These are phyloP conservation scores for Stratiomys singularior DNA, from an alignment of 2,888 invertebrate species.

Conservation along the genomic window DNA sequence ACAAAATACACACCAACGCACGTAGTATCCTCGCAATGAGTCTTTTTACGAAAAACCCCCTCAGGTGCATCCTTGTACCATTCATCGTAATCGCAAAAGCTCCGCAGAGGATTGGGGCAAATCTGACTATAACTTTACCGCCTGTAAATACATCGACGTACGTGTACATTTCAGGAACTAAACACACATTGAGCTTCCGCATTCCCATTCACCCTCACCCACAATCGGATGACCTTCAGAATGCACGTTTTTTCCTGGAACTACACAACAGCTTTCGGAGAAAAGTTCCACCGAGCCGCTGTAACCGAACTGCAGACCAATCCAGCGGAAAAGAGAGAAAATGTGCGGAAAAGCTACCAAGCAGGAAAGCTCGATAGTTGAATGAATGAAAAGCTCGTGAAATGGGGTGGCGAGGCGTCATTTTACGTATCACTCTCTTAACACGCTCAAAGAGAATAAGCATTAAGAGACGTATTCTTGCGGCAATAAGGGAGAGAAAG, in stretches of 20 bases:
- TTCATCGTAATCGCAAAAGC: constrained; percentile 27
- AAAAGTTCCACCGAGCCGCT: constrained; percentile 21
- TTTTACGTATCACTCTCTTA: neutral
- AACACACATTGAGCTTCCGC: neutral
- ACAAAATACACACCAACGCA: neutral
- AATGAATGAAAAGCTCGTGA: constrained; percentile 43
- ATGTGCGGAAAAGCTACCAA: neutral
- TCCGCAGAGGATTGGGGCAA: constrained; percentile 2
- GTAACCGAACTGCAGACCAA: constrained; percentile 2
- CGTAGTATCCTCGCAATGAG: neutral
- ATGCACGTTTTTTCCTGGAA: constrained; percentile 33
- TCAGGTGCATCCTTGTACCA: neutral
- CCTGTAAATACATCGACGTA: neutral
- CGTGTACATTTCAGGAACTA: neutral
- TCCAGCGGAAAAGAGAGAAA: neutral
- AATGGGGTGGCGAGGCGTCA: neutral
- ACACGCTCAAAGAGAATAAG: neutral
- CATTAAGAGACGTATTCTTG: no score
- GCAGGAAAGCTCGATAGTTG: neutral
- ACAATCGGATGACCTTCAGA: constrained; percentile 23
- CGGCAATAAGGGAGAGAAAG: no score
- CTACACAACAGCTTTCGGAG: constrained; percentile 11
- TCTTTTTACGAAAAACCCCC: neutral
- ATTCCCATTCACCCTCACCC: neutral
- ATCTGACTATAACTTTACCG: constrained; percentile 35